Evolutionary conservation across 1,140 invertebrate species (phyloP).

Genomic region (Riptortus pedestris): DNA sequence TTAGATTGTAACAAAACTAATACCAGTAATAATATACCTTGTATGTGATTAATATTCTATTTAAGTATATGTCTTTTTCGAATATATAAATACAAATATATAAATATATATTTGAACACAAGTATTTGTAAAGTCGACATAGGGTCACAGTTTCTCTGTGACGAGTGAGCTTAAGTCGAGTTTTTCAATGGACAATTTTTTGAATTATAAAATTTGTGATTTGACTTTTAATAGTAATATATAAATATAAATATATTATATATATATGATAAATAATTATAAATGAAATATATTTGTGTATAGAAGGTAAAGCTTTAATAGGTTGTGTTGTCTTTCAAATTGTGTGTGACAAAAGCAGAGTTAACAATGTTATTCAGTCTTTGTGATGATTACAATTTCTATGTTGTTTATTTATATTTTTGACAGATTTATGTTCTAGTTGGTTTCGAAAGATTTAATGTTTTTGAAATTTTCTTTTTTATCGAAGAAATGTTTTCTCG

Average conservation of each 20-base stretch:
- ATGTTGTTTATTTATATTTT: constrained; percentile 18
- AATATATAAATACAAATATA: too few species aligned
- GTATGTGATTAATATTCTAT: constrained; percentile 25
- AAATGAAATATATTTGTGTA: constrained; percentile 26
- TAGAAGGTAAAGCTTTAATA: constrained; percentile 29
- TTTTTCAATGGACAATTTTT: constrained; percentile 24
- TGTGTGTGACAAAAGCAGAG: constrained; percentile 21
- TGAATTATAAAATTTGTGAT: constrained; percentile 23
- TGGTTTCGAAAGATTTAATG: neutral
- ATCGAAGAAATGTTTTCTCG: constrained; percentile 8
- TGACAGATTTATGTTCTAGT: constrained; percentile 15
- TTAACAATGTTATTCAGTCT: constrained; percentile 17
- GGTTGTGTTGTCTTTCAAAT: constrained; percentile 29
- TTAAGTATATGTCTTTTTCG: constrained; percentile 23
- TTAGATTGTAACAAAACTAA: constrained; percentile 24
- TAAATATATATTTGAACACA: constrained; percentile 22
- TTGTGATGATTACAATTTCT: neutral
- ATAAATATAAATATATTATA: constrained; percentile 23
- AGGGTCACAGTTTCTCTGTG: constrained; percentile 18
- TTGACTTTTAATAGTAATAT: constrained; percentile 18
- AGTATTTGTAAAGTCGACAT: constrained; percentile 22
- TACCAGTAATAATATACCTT: constrained; percentile 25
- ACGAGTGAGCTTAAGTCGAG: constrained; percentile 27
- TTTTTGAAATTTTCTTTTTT: constrained; percentile 8
- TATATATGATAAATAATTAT: constrained; percentile 12